Evolutionary conservation across 2,888 invertebrate genomes (phyloP).

Genomic region (Drosophila birchii): DNA sequence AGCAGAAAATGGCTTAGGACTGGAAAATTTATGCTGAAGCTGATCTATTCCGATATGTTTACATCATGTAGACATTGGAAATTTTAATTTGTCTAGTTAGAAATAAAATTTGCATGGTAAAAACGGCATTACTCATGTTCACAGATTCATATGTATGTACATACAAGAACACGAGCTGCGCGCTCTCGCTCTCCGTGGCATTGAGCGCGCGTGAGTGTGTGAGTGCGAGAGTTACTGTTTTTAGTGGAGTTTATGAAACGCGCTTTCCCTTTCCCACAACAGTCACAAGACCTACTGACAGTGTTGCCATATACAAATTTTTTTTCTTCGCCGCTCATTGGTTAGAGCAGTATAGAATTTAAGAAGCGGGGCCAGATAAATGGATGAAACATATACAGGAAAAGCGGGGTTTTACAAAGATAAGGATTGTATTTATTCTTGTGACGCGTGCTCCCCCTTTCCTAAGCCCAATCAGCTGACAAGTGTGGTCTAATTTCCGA

Average conservation of each 20-base stretch:
- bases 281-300: slow-evolving; percentile 71
- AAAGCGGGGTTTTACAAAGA: neutral
- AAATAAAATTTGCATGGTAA: slow-evolving; percentile 67
- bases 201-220: slow-evolving; percentile 36
- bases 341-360: slow-evolving; percentile 15
- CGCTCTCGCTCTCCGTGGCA: slow-evolving; percentile 49
- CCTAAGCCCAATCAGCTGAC: slow-evolving; percentile 24
- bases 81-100: slow-evolving; percentile 55
- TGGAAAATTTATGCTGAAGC: slow-evolving; percentile 28
- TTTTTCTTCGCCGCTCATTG: slow-evolving; percentile 35
- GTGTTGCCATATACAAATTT: slow-evolving; percentile 67
- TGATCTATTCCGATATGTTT: slow-evolving; percentile 23
- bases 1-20: slow-evolving; percentile 46
- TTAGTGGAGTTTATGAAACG: slow-evolving; percentile 68
- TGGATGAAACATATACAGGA: neutral
- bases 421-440: neutral
- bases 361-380: neutral
- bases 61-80: slow-evolving; percentile 38
- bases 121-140: slow-evolving; percentile 74
- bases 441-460: slow-evolving; percentile 10
- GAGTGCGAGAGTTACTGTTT: slow-evolving; percentile 58
- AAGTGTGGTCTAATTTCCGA: slow-evolving; percentile 3
- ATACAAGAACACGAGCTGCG: slow-evolving; percentile 42
- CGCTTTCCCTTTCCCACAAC: slow-evolving; percentile 64
- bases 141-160: slow-evolving; percentile 22